Evolutionary conservation across 2,797 vertebrate genomes (phyloP).

Genomic region (Toxotes lorentzi): DNA sequence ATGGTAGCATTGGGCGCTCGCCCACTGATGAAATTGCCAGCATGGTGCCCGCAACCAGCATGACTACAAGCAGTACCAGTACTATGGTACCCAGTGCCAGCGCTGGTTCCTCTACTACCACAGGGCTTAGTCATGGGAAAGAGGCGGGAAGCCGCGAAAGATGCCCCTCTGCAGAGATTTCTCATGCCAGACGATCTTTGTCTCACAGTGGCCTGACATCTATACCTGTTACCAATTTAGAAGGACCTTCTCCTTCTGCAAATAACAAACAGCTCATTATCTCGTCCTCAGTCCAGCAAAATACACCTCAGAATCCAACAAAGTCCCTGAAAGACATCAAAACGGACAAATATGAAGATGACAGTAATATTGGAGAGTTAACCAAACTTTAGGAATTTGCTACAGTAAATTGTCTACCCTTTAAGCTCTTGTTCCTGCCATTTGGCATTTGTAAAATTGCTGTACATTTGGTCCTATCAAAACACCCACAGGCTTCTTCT

Average conservation of each 20-base stretch:
- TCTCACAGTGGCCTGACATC: slow-evolving; percentile 76
- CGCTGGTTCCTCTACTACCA: slow-evolving; percentile 67
- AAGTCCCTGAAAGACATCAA: slow-evolving; percentile 55
- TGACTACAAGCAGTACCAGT: slow-evolving; percentile 63
- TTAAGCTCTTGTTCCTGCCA: slow-evolving; percentile 76
- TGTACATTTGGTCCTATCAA: slow-evolving; percentile 48
- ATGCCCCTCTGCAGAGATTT: slow-evolving; percentile 47
- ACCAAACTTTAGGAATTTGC: slow-evolving; percentile 88
- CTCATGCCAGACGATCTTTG: slow-evolving; percentile 63
- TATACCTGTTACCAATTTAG: slow-evolving; percentile 60
- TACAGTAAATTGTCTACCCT: slow-evolving; percentile 74
- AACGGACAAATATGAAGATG: slow-evolving; percentile 64
- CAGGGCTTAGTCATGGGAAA: slow-evolving; percentile 62
- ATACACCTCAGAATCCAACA: slow-evolving; percentile 29
- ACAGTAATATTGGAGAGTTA: slow-evolving; percentile 84
- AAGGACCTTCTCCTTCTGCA: slow-evolving; percentile 52
- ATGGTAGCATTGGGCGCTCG: slow-evolving; percentile 98
- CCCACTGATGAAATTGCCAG: slow-evolving; percentile 96
- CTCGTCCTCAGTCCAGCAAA: slow-evolving; percentile 50
- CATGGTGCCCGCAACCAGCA: slow-evolving; percentile 85
- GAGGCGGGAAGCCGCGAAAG: slow-evolving; percentile 52
- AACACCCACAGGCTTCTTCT: slow-evolving; percentile 19
- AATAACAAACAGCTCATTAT: slow-evolving; percentile 58
- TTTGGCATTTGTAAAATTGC: slow-evolving; percentile 47
- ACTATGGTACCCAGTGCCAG: slow-evolving; percentile 88